Evolutionary conservation across 2,113 vertebrate species (phyloP), one percentile per base, ranked within the genome.

Genomic region (Chaetops frenatus): DNA sequence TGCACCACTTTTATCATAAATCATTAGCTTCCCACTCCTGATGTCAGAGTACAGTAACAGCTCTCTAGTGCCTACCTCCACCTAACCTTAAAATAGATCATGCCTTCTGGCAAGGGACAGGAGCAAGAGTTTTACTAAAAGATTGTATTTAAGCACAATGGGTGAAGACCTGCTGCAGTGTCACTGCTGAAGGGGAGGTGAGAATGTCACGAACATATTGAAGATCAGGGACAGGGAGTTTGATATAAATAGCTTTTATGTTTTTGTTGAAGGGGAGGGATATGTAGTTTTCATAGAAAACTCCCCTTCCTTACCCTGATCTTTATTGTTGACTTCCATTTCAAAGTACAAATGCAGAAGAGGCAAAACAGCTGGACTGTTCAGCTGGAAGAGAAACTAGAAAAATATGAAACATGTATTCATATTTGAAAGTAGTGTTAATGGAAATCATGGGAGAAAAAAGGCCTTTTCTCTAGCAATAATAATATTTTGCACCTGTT

Each of bases 11-110:
- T 94, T 79, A 65, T 31, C 91, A 89, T 61, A 95, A 74, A 92
- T 95, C 91, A 89, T 95, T 97, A 95, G n/a, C 95, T 96, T 97
- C 92, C 95, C 94, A 95, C 95, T 97, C 91, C 91, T 95, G 91
- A 88, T 95, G 84, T 95, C 91, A 95, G 91, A 74, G 40, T 79
- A 94, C 91, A 81, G 50, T 57, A 95, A 92, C 91, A 96, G 57
- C 36, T 96, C 81, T 44, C 45, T 89, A 47, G 69, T 81, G 61
- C 86, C 81, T 92, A 87, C 91, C 91, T 95, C 94, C 89, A 95
- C 73, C 73, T 94, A 85, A 79, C 45, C 93, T 92, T 82, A 95
- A 97, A 97, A 97, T 97, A 97, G 89, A 94, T 50, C 53, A 11
- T 33, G 92, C 94, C 94, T 95, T 96, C 91, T 97, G 95, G 91